phyloP scores from a whole-genome alignment of 2,797 vertebrate genomes.

The Echiichthys vipera region DNA sequence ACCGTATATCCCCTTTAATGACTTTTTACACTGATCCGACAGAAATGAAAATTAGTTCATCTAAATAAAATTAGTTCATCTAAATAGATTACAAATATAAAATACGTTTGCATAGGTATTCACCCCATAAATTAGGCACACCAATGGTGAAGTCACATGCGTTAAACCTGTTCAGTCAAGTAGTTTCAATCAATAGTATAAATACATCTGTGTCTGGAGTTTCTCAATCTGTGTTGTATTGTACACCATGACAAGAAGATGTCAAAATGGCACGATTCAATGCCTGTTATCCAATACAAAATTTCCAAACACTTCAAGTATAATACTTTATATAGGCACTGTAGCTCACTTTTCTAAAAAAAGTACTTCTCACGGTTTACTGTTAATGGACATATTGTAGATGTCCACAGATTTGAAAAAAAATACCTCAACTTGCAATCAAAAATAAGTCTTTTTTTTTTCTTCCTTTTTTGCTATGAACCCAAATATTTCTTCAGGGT shows the following conservation, averaged over 20 bases:
- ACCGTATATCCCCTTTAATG: no score
- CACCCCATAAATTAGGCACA: not conserved
- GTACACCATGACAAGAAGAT: not conserved
- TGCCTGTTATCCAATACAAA: not conserved
- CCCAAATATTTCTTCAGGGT: conserved; percentile 6
- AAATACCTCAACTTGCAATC: not conserved
- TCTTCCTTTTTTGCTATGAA: no score
- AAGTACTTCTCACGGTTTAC: not conserved
- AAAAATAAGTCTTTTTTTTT: not conserved
- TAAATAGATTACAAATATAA: not conserved
- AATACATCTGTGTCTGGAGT: not conserved
- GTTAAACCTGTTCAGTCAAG: not conserved
- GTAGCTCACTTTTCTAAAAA: not conserved
- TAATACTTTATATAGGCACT: not conserved
- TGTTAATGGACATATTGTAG: not conserved
- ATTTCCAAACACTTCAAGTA: not conserved
- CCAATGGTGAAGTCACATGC: not conserved
- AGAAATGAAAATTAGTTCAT: no score
- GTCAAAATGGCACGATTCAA: not conserved
- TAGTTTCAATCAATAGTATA: not conserved
- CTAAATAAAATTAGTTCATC: no score
- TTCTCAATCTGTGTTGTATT: not conserved
- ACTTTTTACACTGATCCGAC: no score
- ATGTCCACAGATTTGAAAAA: not conserved
- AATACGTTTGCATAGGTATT: not conserved